Base-by-base conservation (phyloP, 2,888 invertebrate species). In the Ectropis crepuscularia region DNA sequence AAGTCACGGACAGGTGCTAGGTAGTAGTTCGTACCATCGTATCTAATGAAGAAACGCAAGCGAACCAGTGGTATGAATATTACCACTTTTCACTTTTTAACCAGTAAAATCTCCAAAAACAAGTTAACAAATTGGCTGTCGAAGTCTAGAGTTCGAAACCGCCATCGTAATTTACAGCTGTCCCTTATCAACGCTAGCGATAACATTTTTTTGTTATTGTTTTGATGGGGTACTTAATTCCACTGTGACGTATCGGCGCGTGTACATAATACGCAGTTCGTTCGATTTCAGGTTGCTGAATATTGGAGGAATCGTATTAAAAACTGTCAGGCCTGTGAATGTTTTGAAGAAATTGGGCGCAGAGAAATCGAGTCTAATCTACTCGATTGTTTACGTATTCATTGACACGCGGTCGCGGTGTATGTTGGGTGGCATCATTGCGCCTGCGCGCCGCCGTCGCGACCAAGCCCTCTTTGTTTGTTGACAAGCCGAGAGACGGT, bases 391-490 rank as follows among this genome's bases (percentile, higher is more conserved):
- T 89, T 88, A 89, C 89, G 80, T 89, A 82, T 86, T 87, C 91
- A 91, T 90, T 90, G 87, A 91, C 87, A 83, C 82, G 82, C 74
- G 77, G 69, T 63, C 69, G 75, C 69, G 65, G 72, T 77, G 86
- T n/a, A 28, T 85, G 83, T 84, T 75, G 86, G 82, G 83, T 73
- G 83, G 82, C 81, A 83, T 77, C 79, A 81, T 74, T 78, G 86
- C 87, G 88, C 86, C 81, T 87, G 89, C 88, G 88, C 87, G 79
- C 71, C 79, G 78, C 80, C 78, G 74, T 74, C 76, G 75, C 81
- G 81, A 82, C 77, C 87, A 83, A 86, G 86, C 87, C 85, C 86
- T 89, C 91, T 91, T 90, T 91, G 91, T 91, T 91, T 91, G 91
- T 91, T 91, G 91, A 91, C 91, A 91, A 91, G 90, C 90, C 73